Base-by-base conservation (phyloP, 2,113 vertebrate species). In the Brachypteracias leptosomus region DNA sequence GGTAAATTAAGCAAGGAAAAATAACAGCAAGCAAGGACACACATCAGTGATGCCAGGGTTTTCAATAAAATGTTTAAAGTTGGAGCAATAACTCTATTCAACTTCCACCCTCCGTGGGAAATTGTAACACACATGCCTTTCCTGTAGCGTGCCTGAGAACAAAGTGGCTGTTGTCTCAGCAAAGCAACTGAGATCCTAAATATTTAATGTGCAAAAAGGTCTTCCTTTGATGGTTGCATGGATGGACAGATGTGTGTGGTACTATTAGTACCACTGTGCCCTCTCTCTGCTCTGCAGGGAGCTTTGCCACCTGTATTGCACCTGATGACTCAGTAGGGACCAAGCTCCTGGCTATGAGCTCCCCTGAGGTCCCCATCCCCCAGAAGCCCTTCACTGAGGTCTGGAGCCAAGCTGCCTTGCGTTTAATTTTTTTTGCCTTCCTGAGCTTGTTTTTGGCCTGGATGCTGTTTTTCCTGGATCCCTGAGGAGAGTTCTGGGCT, bases 61-160 rank as follows among this genome's bases (percentile, higher is more conserved):
- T 95, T 95, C 94, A 93, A 90, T 95, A 95, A 89, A 92, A 81
- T 87, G 83, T 95, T 96, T 97, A 92, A 92, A 93, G 80, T 78
- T 95, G 79, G 85, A 65, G 61, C 90, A 88, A 88, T 74, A 72
- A 66, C 66, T 80, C 73, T 80, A 93, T 93, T 83, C 78, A 91
- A 94, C 95, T 96, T 95, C 85, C 65, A 78, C 42, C 68, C 71
- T 94, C 72, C 1, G 0, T 55, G 68, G 55, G 67, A 78, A 82
- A 9, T 1, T 0, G 0, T 10, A 67, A 68, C 73, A 44, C 36
- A 73, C 28, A 11, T 65, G 15, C 38, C 63, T 90, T 18, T 62
- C 59, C 55, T 31, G 24, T 21, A 75, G 57, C 4, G n/a, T 90
- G 54, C 35, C 57, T 33, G 38, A 72, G 57, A 84, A 73, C 44